phyloP scores from a whole-genome alignment of 2,888 invertebrate species.

The Noctua comes region DNA sequence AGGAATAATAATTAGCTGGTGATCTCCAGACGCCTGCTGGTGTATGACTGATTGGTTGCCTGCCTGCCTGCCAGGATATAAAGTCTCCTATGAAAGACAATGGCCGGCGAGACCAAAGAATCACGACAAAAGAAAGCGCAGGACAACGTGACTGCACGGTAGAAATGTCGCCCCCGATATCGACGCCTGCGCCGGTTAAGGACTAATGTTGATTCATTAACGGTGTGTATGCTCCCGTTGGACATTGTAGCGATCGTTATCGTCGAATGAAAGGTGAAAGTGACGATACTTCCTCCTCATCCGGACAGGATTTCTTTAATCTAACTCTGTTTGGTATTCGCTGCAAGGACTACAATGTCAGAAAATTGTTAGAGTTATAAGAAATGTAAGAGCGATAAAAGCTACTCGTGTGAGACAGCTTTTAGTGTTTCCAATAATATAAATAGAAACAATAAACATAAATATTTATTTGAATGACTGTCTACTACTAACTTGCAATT shows the following conservation, averaged over 20 bases:
- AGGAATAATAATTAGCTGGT: slow-evolving; percentile 69
- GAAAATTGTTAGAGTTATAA: not conserved
- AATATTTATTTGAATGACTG: not conserved
- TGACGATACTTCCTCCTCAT: slow-evolving; percentile 67
- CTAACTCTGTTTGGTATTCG: slow-evolving; percentile 6
- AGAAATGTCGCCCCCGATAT: slow-evolving; percentile 87
- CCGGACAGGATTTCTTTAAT: slow-evolving; percentile 28
- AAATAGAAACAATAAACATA: not conserved
- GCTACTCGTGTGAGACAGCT: not conserved
- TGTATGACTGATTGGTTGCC: slow-evolving; percentile 83
- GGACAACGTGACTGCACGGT: slow-evolving; percentile 86
- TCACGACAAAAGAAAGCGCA: slow-evolving; percentile 87
- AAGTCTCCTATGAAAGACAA: slow-evolving; percentile 87
- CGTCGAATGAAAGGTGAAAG: slow-evolving; percentile 81
- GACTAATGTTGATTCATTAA: slow-evolving; percentile 86
- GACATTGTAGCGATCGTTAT: slow-evolving; percentile 82
- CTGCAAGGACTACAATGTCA: not conserved
- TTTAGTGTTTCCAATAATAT: slow-evolving; percentile 6
- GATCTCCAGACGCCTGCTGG: slow-evolving; percentile 75
- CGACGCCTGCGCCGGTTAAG: slow-evolving; percentile 74
- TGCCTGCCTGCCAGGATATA: slow-evolving; percentile 86
- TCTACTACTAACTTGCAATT: too few relatives aligned
- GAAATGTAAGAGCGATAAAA: not conserved
- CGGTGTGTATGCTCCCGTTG: slow-evolving; percentile 79
- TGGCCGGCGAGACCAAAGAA: slow-evolving; percentile 85